Evolutionary conservation across 2,888 invertebrate species (phyloP).

Genomic region (Eupithecia exiguata): DNA sequence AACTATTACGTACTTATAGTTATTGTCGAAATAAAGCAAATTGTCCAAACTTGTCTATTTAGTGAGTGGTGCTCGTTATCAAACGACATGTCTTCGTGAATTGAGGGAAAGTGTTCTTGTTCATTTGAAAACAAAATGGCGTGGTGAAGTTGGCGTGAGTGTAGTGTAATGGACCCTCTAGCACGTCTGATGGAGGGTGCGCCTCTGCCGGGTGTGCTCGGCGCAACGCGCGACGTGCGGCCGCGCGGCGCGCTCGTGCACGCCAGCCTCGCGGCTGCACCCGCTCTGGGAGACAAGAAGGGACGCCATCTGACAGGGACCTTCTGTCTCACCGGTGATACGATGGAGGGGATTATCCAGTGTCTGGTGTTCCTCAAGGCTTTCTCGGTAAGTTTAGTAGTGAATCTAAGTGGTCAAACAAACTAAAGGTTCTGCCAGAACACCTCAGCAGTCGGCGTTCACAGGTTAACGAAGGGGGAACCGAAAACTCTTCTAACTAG

Average conservation of each 20-base stretch:
- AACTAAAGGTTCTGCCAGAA: neutral
- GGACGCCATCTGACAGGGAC: constrained; percentile 93
- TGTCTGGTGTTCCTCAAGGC: constrained; percentile 96
- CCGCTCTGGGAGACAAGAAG: constrained; percentile 88
- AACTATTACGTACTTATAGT: neutral
- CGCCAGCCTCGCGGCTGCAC: constrained; percentile 89
- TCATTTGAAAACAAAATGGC: neutral
- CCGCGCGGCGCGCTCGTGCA: constrained; percentile 90
- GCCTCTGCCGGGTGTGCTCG: constrained; percentile 84
- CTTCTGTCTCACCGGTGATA: constrained; percentile 94
- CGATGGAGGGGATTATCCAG: constrained; percentile 97
- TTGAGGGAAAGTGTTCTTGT: neutral
- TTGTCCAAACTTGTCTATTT: neutral
- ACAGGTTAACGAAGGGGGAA: neutral
- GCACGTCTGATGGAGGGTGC: constrained; percentile 92
- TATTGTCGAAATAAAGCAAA: neutral
- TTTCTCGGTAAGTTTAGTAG: constrained; percentile 90
- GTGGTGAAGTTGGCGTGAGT: neutral
- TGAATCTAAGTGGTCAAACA: neutral
- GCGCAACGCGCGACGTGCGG: constrained; percentile 81
- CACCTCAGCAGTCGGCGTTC: neutral
- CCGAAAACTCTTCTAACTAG: neutral
- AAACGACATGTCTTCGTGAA: neutral
- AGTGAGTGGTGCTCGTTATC: neutral
- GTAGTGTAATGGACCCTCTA: constrained; percentile 89